phyloP scores from a whole-genome alignment of 2,888 invertebrate species.

The Pollenia amentaria region DNA sequence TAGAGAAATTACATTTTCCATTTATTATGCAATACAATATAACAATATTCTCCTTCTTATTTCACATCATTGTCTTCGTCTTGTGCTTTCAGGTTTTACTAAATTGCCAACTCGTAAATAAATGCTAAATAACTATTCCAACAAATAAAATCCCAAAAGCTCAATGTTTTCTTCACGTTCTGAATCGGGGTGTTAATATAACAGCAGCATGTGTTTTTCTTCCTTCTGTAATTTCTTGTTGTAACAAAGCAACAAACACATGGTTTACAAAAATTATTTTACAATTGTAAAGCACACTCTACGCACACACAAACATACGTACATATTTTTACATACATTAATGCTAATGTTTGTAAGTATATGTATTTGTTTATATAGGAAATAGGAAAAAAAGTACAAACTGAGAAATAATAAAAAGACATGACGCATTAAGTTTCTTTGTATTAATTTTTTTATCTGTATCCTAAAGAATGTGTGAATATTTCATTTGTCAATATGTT shows the following conservation, averaged over 20 bases:
- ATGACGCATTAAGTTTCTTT: conserved; percentile 24
- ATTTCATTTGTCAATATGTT: no score
- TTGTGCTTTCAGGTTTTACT: background rate
- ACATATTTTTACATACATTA: background rate
- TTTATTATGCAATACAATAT: no score
- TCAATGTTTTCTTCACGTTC: background rate
- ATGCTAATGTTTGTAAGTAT: background rate
- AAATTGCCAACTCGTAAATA: conserved; percentile 23
- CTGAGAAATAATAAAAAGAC: conserved; percentile 6
- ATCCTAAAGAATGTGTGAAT: background rate
- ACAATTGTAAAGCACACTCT: background rate
- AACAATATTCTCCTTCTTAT: no score
- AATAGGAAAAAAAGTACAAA: background rate
- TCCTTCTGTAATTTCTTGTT: conserved; percentile 5
- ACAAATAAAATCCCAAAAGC: background rate
- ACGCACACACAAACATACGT: background rate
- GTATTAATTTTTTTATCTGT: background rate
- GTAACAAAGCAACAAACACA: conserved; percentile 24
- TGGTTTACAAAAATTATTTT: conserved; percentile 3
- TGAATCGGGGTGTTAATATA: conserved; percentile 10
- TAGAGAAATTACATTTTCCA: no score
- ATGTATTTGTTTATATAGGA: background rate
- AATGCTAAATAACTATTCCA: conserved; percentile 9
- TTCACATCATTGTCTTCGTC: background rate
- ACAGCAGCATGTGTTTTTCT: conserved; percentile 8